Evolutionary conservation across 2,888 invertebrate species (phyloP), one percentile per base, ranked within the genome.

Genomic region (Andrena flavipes): DNA sequence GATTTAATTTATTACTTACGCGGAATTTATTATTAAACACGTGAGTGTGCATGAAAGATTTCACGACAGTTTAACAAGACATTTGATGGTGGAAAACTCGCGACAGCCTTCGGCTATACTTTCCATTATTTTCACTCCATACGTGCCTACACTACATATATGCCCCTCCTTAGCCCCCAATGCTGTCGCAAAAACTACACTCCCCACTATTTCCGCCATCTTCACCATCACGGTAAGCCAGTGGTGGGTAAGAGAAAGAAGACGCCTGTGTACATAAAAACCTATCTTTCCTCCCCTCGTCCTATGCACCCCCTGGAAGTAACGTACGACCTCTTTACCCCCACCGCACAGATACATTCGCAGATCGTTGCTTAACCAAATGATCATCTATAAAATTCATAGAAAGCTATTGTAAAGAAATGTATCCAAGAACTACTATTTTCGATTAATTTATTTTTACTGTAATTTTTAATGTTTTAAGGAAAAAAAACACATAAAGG

Each of bases 121-220:
- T 59, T 65, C 20, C 63, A 73, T 70, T 26, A 79, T 69, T 68
- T 79, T 79, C 42, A 48, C 49, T 74, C 64, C 59, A 49, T 56
- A 80, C 16, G n/a, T 80, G 65, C 3, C 49, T 81, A 54, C 35
- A 68, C 67, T 49, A 82, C 63, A 82, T 78, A 76, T 63, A 85
- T 78, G 82, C 89, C 87, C 84, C 87, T 78, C 82, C 84, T 86
- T 85, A 83, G 85, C 64, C 86, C 85, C 80, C 77, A 73, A 78
- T 65, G 60, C 30, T 62, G 64, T 48, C 60, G 71, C 73, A 88
- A 88, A 88, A 88, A 88, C 67, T 70, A 76, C 80, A 81, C 83
- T 84, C 85, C 56, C 85, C 82, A 83, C 85, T 83, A 82, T 73
- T 82, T 87, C 85, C 86, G 63, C 80, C 76, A 68, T 71, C 80